phyloP scores from a whole-genome alignment of 1,140 invertebrate species.

The Battus philenor region DNA sequence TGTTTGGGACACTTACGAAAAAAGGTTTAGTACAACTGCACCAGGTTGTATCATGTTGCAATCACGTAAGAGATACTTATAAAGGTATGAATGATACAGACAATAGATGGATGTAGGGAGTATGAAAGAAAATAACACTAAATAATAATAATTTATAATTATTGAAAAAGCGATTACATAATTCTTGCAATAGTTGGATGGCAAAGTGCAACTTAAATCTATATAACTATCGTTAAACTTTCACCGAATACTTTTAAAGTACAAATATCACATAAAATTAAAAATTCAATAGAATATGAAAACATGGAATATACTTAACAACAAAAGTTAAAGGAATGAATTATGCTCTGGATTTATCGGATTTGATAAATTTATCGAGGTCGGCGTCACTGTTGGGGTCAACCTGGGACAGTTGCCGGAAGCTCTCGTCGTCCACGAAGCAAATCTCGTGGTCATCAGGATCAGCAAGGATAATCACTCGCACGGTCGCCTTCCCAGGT shows the following conservation, averaged over 20 bases:
- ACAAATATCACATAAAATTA: conserved; percentile 5
- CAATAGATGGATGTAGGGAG: too few species aligned
- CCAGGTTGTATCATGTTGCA: too few species aligned
- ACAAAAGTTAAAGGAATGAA: conserved; percentile 17
- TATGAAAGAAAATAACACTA: not conserved
- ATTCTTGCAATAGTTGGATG: not conserved
- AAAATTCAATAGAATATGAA: not conserved
- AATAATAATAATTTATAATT: not conserved
- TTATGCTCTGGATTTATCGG: conserved; percentile 78
- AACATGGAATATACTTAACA: not conserved
- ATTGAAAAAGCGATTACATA: not conserved
- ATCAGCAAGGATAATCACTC: conserved; percentile 96
- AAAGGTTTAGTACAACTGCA: too few species aligned
- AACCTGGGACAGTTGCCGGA: conserved; percentile 90
- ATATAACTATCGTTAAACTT: not conserved
- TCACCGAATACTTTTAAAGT: conserved; percentile 1
- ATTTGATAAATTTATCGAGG: conserved; percentile 87
- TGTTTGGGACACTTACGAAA: too few species aligned
- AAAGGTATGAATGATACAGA: too few species aligned
- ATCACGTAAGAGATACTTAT: too few species aligned
- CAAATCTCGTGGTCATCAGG: conserved; percentile 99
- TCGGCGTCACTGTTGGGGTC: conserved; percentile 88
- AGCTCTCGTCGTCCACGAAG: conserved; percentile 98
- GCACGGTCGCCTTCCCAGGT: conserved; percentile 96
- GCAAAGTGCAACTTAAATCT: not conserved